Evolutionary conservation across 2,113 vertebrate genomes (phyloP).

Genomic region (Corydoras sp.): DNA sequence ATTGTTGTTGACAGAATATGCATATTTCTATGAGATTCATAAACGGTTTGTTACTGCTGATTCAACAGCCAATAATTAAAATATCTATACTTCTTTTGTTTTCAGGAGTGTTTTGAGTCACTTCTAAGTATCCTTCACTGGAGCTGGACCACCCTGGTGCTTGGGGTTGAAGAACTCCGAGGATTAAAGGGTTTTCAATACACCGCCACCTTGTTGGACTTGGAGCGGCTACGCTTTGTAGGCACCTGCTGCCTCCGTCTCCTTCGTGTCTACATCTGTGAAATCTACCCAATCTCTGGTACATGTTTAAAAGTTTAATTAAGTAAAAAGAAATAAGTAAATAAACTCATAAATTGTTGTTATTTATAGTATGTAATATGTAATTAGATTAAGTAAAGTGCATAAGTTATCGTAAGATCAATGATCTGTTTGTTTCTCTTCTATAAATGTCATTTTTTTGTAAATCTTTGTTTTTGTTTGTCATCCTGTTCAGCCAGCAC

Average conservation of each 20-base stretch:
- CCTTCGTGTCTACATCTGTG: slow-evolving; percentile 93
- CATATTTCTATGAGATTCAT: no score
- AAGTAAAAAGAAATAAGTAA: no score
- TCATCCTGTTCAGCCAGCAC: slow-evolving; percentile 69
- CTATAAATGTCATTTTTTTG: no score
- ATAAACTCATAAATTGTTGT: no score
- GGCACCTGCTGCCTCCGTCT: slow-evolving; percentile 93
- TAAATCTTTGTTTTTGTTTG: slow-evolving; percentile 1
- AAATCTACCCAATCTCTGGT: slow-evolving; percentile 98
- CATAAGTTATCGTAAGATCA: no score
- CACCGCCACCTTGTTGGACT: slow-evolving; percentile 91
- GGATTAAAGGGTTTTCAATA: slow-evolving; percentile 96
- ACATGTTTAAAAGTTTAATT: slow-evolving; percentile 22
- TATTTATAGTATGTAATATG: no score
- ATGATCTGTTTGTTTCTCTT: no score
- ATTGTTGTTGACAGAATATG: no score
- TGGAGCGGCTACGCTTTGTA: slow-evolving; percentile 93
- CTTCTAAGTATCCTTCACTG: slow-evolving; percentile 93
- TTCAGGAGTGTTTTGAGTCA: slow-evolving; percentile 94
- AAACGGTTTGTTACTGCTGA: no score
- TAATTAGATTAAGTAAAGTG: no score
- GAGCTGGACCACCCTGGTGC: slow-evolving; percentile 96
- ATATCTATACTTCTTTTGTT: neutral
- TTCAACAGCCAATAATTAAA: no score
- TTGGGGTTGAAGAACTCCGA: slow-evolving; percentile 94